Evolutionary conservation across 2,113 vertebrate species (phyloP).

Genomic region (Mormoops blainvillei): DNA sequence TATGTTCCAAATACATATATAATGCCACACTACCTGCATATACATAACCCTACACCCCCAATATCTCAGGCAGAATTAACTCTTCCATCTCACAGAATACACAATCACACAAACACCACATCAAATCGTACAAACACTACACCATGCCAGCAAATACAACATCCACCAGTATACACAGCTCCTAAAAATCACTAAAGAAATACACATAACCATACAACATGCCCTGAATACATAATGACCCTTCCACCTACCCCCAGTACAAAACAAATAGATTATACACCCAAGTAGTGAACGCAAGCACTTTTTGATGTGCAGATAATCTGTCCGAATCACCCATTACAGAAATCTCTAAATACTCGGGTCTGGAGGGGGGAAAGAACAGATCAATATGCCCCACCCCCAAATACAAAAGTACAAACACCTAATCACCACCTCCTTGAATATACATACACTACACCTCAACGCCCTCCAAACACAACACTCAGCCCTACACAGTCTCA

Average conservation of each 20-base stretch:
- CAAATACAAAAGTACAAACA: too few species aligned
- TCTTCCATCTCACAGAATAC: background rate
- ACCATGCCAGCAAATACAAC: background rate
- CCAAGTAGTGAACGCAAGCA: background rate
- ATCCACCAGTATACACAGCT: background rate
- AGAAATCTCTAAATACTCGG: too few species aligned
- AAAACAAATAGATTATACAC: background rate
- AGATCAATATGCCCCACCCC: too few species aligned
- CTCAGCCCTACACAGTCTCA: background rate
- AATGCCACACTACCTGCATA: background rate
- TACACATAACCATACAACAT: background rate
- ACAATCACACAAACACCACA: background rate
- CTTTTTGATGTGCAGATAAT: too few species aligned
- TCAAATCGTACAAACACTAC: background rate
- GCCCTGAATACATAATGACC: background rate
- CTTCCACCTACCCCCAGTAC: background rate
- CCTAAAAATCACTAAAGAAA: background rate
- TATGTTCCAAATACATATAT: background rate
- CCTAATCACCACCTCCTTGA: background rate
- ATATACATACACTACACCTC: background rate
- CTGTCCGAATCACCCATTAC: too few species aligned
- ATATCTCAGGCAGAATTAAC: background rate
- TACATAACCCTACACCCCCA: background rate
- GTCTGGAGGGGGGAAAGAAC: too few species aligned
- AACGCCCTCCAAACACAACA: background rate